Conservation (phyloP, 1,140 invertebrate genomes). For the Aphelenchoides avenae region DNA sequence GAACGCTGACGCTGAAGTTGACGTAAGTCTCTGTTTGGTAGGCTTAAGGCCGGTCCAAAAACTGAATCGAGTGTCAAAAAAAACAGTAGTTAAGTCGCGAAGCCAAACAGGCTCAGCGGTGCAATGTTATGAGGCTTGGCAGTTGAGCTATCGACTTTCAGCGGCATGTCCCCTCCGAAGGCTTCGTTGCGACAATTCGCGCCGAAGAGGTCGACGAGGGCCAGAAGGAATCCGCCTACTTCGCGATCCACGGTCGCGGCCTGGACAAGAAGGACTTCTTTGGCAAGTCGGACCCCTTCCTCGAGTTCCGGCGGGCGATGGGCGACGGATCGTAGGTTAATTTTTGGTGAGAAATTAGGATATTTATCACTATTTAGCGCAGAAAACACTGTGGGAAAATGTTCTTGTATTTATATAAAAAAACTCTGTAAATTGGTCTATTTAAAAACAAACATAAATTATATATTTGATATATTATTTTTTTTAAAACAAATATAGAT, state of each 20-base stretch:
- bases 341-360: too few relatives aligned
- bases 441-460: too few relatives aligned
- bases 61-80: slow-evolving; percentile 35
- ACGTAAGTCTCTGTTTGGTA: slow-evolving; percentile 7
- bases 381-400: too few relatives aligned
- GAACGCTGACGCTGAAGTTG: slow-evolving; percentile 27
- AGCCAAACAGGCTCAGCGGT: slow-evolving; percentile 31
- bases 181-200: slow-evolving; percentile 59
- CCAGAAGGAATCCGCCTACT: slow-evolving; percentile 62
- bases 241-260: slow-evolving; percentile 62
- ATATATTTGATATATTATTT: too few relatives aligned
- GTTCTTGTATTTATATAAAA: too few relatives aligned
- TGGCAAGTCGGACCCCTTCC: slow-evolving; percentile 65
- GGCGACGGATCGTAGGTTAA: slow-evolving; percentile 61
- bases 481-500: too few relatives aligned
- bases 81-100: slow-evolving; percentile 45
- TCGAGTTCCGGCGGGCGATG: slow-evolving; percentile 63
- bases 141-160: too few relatives aligned
- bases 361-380: too few relatives aligned
- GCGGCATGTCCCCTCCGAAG: slow-evolving; percentile 35
- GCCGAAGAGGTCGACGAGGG: slow-evolving; percentile 63
- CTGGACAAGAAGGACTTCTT: slow-evolving; percentile 66
- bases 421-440: too few relatives aligned
- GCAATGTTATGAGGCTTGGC: slow-evolving; percentile 19
- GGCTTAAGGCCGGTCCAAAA: not conserved